phyloP scores from a whole-genome alignment of 2,113 vertebrate genomes.

The Rhinopomastus cyanomelas region DNA sequence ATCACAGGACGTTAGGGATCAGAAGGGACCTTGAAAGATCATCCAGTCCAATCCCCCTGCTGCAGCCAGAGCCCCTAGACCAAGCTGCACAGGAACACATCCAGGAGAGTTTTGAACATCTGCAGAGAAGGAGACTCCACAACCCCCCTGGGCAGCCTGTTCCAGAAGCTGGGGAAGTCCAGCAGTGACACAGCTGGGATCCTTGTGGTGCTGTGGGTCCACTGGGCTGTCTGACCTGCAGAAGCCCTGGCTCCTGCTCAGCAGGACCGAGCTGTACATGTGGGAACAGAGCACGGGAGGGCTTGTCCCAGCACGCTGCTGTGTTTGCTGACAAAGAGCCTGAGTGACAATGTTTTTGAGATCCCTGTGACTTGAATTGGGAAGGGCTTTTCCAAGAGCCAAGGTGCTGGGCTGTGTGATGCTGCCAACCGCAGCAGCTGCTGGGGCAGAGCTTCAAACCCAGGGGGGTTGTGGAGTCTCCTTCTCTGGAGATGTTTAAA shows the following conservation, averaged over 20 bases:
- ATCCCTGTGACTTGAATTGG: neutral
- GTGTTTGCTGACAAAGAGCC: neutral
- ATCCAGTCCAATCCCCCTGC: too few relatives aligned
- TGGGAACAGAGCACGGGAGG: accelerated
- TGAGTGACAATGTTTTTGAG: constrained; percentile 14
- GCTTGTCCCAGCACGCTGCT: neutral
- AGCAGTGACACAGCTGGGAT: accelerated
- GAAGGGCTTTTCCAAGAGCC: constrained; percentile 16
- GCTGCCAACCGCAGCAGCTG: neutral
- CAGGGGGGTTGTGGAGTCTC: too few relatives aligned
- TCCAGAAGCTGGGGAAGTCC: neutral
- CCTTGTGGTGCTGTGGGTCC: neutral
- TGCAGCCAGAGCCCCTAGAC: too few relatives aligned
- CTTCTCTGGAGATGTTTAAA: too few relatives aligned
- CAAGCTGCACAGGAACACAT: too few relatives aligned
- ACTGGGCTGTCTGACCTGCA: neutral
- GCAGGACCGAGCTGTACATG: neutral
- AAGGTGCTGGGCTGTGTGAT: neutral
- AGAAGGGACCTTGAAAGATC: too few relatives aligned
- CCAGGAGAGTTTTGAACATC: too few relatives aligned
- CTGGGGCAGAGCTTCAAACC: neutral
- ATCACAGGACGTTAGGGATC: too few relatives aligned
- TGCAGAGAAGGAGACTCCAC: too few relatives aligned
- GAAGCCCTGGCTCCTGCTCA: accelerated
- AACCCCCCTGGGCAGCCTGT: too few relatives aligned